Evolutionary conservation across 2,797 vertebrate genomes (phyloP).

Genomic region (Urocyon cinereoargenteus): DNA sequence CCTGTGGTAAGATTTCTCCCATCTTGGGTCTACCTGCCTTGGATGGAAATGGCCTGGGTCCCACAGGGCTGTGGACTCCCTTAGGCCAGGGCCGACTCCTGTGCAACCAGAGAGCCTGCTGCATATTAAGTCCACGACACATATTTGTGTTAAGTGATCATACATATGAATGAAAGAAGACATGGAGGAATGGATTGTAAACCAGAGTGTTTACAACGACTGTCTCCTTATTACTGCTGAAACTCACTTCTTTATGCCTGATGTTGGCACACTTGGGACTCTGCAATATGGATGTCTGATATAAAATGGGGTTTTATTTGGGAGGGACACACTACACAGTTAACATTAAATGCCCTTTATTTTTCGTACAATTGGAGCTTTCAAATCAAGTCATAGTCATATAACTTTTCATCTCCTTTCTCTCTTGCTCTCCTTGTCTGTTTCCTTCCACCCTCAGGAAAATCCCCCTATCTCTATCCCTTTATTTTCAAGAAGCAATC

Average conservation of each 20-base stretch:
- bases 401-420: conserved; percentile 57
- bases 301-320: conserved; percentile 64
- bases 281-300: conserved; percentile 8
- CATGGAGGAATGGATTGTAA: neutral
- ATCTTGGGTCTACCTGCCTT: neutral
- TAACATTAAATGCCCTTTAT: conserved; percentile 83
- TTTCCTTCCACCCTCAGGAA: conserved; percentile 85
- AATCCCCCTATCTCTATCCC: conserved; percentile 88
- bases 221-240: conserved; percentile 19
- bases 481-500: conserved; percentile 90
- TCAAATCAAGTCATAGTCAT: conserved; percentile 83
- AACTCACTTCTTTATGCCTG: neutral
- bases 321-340: neutral
- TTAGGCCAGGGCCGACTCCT: neutral
- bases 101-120: neutral
- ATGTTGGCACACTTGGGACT: neutral
- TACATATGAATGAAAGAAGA: conserved; percentile 22
- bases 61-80: neutral
- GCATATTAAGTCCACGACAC: neutral
- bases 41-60: neutral
- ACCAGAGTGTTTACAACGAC: neutral
- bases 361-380: conserved; percentile 85
- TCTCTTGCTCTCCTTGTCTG: conserved; percentile 84
- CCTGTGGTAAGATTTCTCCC: neutral
- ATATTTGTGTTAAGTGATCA: conserved; percentile 20